These are phyloP conservation scores for Ageneiosus marmoratus DNA, from an alignment of 2,113 vertebrate species.

Conservation along the genomic window DNA sequence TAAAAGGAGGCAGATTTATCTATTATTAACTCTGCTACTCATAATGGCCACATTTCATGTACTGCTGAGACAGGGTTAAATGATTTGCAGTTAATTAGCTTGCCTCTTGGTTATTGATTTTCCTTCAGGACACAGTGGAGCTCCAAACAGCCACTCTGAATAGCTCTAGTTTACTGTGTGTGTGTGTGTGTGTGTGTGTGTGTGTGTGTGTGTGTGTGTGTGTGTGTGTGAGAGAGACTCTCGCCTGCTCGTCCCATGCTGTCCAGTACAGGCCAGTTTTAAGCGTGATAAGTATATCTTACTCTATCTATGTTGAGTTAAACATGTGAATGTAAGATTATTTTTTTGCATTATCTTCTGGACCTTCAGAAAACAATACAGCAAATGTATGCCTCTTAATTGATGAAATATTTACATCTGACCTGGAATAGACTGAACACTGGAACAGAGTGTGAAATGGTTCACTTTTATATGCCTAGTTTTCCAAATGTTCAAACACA, in stretches of 20 bases:
- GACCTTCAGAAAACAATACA: neutral
- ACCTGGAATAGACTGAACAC: neutral
- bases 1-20: slow-evolving; percentile 62
- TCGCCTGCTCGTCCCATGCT: neutral
- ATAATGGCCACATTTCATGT: slow-evolving; percentile 61
- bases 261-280: neutral
- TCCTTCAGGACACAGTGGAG: slow-evolving; percentile 56
- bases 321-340: neutral
- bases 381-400: neutral
- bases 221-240: slow-evolving; percentile 9
- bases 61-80: slow-evolving; percentile 61
- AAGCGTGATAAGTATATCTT: neutral
- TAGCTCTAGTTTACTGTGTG: slow-evolving; percentile 33
- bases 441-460: no score
- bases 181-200: neutral
- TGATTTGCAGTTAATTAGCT: slow-evolving; percentile 69
- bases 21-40: slow-evolving; percentile 63
- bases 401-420: neutral
- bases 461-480: neutral
- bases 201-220: neutral
- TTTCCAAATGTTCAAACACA: neutral
- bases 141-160: slow-evolving; percentile 47
- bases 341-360: neutral
- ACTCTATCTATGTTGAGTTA: neutral
- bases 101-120: slow-evolving; percentile 66